Percentiles rank a stretch among this genome's conserved stretches.
These are phyloP conservation scores for Stigmatopora nigra DNA, from an alignment of 2,113 vertebrate genomes.

Conservation along the genomic window DNA sequence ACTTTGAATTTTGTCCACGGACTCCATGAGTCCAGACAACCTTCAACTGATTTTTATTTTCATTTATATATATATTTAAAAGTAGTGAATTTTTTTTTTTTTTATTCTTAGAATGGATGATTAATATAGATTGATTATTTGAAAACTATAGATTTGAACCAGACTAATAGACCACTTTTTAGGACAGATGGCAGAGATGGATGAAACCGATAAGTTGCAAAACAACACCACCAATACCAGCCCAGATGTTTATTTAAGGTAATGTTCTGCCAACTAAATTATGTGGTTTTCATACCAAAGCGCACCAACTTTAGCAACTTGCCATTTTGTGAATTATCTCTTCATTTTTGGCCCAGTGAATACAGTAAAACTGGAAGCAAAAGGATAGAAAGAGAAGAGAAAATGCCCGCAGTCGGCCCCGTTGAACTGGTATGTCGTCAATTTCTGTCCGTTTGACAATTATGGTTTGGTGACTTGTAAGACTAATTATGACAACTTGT, in stretches of 20 bases:
- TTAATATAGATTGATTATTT: not conserved
- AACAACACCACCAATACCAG: not conserved
- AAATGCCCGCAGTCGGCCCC: not conserved
- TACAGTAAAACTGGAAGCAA: not conserved
- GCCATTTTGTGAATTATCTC: not conserved
- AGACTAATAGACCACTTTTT: not conserved
- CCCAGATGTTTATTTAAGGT: not conserved
- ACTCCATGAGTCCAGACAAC: too few relatives aligned
- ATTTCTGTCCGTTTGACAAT: not conserved
- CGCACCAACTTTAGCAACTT: too few relatives aligned
- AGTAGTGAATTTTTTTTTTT: not conserved
- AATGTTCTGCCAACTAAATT: not conserved
- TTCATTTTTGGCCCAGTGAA: not conserved
- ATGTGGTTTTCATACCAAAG: not conserved
- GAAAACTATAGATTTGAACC: not conserved
- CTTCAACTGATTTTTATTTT: too few relatives aligned
- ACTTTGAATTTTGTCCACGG: too few relatives aligned
- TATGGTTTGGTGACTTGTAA: not conserved
- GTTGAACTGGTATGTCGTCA: constrained; percentile 4
- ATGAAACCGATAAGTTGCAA: not conserved
- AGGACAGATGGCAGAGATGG: not conserved
- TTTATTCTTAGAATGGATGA: not conserved
- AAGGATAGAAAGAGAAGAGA: not conserved
- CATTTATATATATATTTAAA: too few relatives aligned
- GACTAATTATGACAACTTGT: not conserved